A percentile compares a stretch with the other conserved stretches of the same genome.
These are phyloP conservation scores for Lissocephala sabroskyi DNA, from an alignment of 2,888 invertebrate species.

Conservation along the genomic window DNA sequence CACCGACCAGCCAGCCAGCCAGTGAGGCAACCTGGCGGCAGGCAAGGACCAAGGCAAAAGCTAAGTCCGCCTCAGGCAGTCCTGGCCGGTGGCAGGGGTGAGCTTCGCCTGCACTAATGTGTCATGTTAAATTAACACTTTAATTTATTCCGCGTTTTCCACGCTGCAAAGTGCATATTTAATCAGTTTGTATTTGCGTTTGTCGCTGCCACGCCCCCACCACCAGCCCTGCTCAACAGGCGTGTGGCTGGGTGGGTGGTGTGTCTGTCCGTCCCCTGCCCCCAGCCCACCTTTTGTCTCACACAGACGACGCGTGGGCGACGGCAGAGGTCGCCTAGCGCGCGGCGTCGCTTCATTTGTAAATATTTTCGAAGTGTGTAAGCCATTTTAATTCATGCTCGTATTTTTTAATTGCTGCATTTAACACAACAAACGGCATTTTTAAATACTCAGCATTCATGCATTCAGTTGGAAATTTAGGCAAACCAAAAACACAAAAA, in stretches of 20 bases:
- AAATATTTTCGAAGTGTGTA: constrained; percentile 21
- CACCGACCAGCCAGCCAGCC: too few species aligned
- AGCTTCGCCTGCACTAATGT: constrained; percentile 53
- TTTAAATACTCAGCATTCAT: constrained; percentile 35
- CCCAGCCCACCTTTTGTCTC: not conserved
- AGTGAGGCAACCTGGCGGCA: too few species aligned
- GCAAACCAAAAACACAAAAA: constrained; percentile 34
- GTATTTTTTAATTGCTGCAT: constrained; percentile 62
- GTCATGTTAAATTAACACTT: constrained; percentile 68
- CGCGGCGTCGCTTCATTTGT: not conserved
- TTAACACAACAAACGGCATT: constrained; percentile 55
- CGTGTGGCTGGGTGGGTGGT: too few species aligned
- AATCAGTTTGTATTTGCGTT: constrained; percentile 61
- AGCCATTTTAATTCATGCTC: constrained; percentile 60
- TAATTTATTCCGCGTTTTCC: constrained; percentile 66
- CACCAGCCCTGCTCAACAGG: too few species aligned
- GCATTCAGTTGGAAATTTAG: constrained; percentile 25
- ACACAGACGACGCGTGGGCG: not conserved
- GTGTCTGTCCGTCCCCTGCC: not conserved
- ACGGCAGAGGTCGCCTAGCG: not conserved
- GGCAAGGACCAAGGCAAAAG: constrained; percentile 34
- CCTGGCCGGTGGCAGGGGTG: not conserved
- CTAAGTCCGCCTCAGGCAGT: constrained; percentile 15
- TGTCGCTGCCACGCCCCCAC: constrained; percentile 17
- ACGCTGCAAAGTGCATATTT: constrained; percentile 65